Base-by-base conservation (phyloP, 2,797 vertebrate species). In the Platyrinchus mystaceus region DNA sequence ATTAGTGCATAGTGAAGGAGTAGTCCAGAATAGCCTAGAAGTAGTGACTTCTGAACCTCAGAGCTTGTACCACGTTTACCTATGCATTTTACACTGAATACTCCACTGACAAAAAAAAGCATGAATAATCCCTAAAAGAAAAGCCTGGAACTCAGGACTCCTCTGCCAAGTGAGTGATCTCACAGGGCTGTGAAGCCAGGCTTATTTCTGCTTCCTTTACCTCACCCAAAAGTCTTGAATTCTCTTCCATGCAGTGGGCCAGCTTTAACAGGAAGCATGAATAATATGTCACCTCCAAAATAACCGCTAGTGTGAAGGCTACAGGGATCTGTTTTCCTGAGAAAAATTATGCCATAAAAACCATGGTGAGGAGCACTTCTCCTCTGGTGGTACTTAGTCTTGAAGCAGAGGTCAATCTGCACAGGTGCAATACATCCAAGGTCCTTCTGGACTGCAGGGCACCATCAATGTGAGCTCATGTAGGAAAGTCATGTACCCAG, bases 141-240 rank as follows among this genome's bases (percentile, higher is more conserved):
- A 90, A 59, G 34, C 13, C 26, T 90, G 63, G 46, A 95, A 67
- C 14, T 82, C 28, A 76, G 28, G 26, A 59, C 16, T 81, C 12
- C 22, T 78, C 60, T 82, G 59, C 63, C 89, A 94, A 93, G 30
- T 26, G 19, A 89, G 14, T 46, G 41, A 91, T 80, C 82, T 92
- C 91, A 93, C 37, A 80, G 46, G 39, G 24, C 41, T 78, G n/a
- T 60, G 36, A 23, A 91, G n/a, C 32, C 82, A 94, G 84, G 12
- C 27, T 86, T 87, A 56, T 47, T 95, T 94, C 81, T 94, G 12
- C 30, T 91, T 87, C 43, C 69, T 94, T 91, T 91, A 64, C 66
- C 44, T 93, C 50, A 86, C 17, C 23, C 58, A 76, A 84, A 30
- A 84, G n/a, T 78, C 46, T 59, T 81, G 71, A 94, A 67, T 87